Evolutionary conservation across 2,888 invertebrate genomes (phyloP).

Genomic region (Apamea monoglypha): DNA sequence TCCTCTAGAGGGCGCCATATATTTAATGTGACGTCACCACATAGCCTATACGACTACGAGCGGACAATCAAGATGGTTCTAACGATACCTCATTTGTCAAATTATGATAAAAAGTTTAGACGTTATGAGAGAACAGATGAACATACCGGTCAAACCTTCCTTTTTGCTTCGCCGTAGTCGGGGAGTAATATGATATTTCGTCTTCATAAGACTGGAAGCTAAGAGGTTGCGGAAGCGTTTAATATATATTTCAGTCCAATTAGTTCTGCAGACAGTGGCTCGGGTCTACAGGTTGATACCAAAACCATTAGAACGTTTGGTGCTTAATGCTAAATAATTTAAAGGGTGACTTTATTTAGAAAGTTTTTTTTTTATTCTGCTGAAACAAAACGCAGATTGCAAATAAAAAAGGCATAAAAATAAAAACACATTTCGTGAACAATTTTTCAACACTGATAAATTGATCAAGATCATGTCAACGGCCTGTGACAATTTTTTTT

Average conservation of each 20-base stretch:
- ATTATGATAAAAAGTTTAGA: too few species aligned
- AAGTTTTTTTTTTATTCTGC: too few species aligned
- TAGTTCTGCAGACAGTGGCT: constrained; percentile 44
- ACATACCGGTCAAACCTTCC: background rate
- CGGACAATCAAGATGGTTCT: too few species aligned
- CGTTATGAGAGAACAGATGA: too few species aligned
- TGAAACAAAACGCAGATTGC: too few species aligned
- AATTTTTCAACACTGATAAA: background rate
- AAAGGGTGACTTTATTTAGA: too few species aligned
- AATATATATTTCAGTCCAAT: constrained; percentile 56
- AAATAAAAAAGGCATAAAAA: too few species aligned
- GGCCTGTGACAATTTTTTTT: background rate
- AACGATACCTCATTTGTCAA: too few species aligned
- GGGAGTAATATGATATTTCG: constrained; percentile 9
- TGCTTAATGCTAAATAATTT: too few species aligned
- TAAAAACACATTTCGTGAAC: too few species aligned
- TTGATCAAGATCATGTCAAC: background rate
- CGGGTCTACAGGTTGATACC: constrained; percentile 37
- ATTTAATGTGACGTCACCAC: background rate
- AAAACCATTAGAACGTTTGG: constrained; percentile 15
- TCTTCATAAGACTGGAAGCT: constrained; percentile 7
- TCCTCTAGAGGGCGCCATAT: background rate
- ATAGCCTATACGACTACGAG: too few species aligned
- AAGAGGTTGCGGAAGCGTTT: constrained; percentile 21
- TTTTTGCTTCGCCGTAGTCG: background rate